Percentiles rank a stretch among this genome's conserved stretches.
Conservation (phyloP, 2,113 vertebrate genomes). For the Phylloscopus trochilus region DNA sequence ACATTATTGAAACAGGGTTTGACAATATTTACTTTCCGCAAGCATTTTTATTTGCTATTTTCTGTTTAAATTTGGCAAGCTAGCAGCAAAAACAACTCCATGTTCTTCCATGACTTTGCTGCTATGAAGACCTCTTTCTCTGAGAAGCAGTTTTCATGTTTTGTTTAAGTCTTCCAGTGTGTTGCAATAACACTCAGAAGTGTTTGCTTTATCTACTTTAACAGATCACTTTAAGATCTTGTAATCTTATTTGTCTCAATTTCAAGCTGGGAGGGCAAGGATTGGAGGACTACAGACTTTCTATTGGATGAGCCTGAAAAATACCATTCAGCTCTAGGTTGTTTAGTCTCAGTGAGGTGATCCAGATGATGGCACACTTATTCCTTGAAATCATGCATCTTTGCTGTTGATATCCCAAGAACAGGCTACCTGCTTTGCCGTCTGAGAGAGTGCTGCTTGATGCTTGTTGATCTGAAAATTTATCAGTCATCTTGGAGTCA, state of each 20-base stretch:
- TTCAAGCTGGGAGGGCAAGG: background rate
- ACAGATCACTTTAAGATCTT: background rate
- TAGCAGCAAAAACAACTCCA: background rate
- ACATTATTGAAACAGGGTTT: background rate
- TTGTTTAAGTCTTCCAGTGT: background rate
- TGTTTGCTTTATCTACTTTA: background rate
- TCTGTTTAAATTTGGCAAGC: background rate
- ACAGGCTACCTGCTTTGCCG: rapidly evolving
- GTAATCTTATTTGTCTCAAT: background rate
- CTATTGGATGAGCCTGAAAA: background rate
- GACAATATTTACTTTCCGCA: background rate
- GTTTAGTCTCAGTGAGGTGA: background rate
- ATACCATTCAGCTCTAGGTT: background rate
- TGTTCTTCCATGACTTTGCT: background rate
- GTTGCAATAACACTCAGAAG: background rate
- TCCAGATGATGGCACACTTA: background rate
- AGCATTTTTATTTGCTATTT: background rate
- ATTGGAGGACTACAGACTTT: background rate
- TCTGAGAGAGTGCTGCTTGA: background rate
- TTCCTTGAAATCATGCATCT: background rate
- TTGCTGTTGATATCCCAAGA: background rate
- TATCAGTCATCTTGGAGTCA: background rate
- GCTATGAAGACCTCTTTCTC: background rate
- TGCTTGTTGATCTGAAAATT: background rate
- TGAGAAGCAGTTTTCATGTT: background rate